phyloP scores from a whole-genome alignment of 2,888 invertebrate species.

The Eledone cirrhosa region DNA sequence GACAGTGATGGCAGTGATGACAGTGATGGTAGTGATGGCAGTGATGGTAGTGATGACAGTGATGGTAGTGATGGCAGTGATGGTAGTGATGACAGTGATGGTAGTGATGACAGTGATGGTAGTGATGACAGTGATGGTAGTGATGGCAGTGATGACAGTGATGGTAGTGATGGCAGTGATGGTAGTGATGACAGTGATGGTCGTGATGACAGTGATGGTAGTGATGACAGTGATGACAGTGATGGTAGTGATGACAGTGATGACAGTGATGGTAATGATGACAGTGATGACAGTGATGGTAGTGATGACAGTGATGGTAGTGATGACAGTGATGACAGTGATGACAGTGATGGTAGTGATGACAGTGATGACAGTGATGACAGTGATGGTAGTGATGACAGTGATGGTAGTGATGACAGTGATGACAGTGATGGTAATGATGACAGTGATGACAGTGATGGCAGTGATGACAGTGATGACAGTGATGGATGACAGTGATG shows the following conservation, averaged over 20 bases:
- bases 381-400: slow-evolving; percentile 18
- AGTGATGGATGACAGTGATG: too few relatives aligned
- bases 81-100: slow-evolving; percentile 2
- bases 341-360: neutral
- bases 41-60: slow-evolving; percentile 5
- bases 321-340: slow-evolving; percentile 12
- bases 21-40: neutral
- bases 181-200: slow-evolving; percentile 12
- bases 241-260: neutral
- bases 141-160: slow-evolving; percentile 11
- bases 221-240: slow-evolving; percentile 2
- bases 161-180: neutral
- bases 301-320: neutral
- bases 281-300: slow-evolving; percentile 3
- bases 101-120: neutral
- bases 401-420: neutral
- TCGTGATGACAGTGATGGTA: neutral
- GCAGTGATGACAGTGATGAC: neutral
- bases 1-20: neutral
- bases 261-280: neutral
- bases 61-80: neutral
- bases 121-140: slow-evolving; percentile 10
- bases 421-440: neutral
- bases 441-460: neutral
- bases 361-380: neutral